These are phyloP conservation scores for Corvus moneduloides DNA, from an alignment of 2,113 vertebrate genomes.

Conservation along the genomic window DNA sequence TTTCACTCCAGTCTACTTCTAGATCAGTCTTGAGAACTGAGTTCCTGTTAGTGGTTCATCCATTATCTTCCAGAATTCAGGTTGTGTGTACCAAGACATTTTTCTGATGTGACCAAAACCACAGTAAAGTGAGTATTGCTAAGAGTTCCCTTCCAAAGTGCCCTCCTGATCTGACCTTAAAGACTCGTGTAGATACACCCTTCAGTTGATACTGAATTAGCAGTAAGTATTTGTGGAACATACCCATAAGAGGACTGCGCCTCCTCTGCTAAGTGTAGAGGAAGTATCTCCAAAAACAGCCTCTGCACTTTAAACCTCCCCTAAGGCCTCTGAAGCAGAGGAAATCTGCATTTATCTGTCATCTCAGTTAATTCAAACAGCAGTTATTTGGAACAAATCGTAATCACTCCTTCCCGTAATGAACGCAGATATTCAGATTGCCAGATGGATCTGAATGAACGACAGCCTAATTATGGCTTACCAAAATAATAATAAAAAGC, in stretches of 20 bases:
- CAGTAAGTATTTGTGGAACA: not conserved
- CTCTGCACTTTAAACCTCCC: not conserved
- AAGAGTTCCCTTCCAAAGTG: not conserved
- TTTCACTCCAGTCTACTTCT: not conserved
- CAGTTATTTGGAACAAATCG: not conserved
- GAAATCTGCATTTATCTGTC: slow-evolving; percentile 19
- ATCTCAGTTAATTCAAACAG: slow-evolving; percentile 20
- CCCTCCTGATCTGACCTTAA: not conserved
- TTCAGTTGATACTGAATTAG: not conserved
- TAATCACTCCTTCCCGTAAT: not conserved
- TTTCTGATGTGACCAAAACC: not conserved
- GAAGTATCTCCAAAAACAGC: not conserved
- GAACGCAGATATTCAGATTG: slow-evolving; percentile 1
- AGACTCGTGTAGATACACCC: not conserved
- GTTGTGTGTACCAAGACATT: not conserved
- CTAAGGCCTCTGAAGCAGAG: not conserved
- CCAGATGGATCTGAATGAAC: slow-evolving; percentile 27
- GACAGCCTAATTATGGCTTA: slow-evolving; percentile 22
- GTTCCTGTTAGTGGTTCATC: not conserved
- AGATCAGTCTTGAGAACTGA: not conserved
- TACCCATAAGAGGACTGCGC: not conserved
- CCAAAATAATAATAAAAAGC: not conserved
- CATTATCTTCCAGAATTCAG: not conserved
- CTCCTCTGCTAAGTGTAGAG: not conserved
- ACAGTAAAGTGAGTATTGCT: not conserved